Evolutionary conservation across 2,113 vertebrate species (phyloP).

Genomic region (Anas platyrhynchos): DNA sequence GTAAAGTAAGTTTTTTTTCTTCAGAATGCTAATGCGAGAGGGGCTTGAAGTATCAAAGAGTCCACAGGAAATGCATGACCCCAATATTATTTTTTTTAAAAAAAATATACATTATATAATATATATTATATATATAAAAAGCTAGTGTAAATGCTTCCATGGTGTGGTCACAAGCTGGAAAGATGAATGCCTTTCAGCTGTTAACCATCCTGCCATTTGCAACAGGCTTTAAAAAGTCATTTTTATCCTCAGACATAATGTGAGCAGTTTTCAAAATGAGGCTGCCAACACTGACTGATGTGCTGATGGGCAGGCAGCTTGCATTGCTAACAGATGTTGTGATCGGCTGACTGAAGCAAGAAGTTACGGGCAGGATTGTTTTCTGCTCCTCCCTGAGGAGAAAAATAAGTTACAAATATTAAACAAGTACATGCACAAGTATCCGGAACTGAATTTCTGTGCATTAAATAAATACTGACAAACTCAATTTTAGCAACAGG

Average conservation of each 20-base stretch:
- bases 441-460: conserved; percentile 67
- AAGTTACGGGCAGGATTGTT: conserved; percentile 79
- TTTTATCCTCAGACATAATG: conserved; percentile 80
- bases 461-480: conserved; percentile 69
- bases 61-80: conserved; percentile 85
- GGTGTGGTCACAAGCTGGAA: conserved; percentile 80
- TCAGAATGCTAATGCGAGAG: conserved; percentile 84
- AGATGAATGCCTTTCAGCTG: conserved; percentile 85
- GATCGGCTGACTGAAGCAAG: conserved; percentile 87
- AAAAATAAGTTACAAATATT: conserved; percentile 69
- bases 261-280: conserved; percentile 87
- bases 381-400: conserved; percentile 82
- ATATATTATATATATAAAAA: conserved; percentile 87
- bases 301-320: conserved; percentile 78
- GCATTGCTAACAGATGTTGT: conserved; percentile 81
- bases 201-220: conserved; percentile 90
- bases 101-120: conserved; percentile 86
- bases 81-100: conserved; percentile 83
- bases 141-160: conserved; percentile 84
- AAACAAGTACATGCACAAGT: conserved; percentile 67
- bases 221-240: conserved; percentile 79
- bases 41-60: conserved; percentile 85
- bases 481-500: conserved; percentile 57
- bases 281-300: conserved; percentile 80
- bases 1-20: conserved; percentile 78